Conservation (phyloP, 2,113 vertebrate species). For the Labeo rohita region DNA sequence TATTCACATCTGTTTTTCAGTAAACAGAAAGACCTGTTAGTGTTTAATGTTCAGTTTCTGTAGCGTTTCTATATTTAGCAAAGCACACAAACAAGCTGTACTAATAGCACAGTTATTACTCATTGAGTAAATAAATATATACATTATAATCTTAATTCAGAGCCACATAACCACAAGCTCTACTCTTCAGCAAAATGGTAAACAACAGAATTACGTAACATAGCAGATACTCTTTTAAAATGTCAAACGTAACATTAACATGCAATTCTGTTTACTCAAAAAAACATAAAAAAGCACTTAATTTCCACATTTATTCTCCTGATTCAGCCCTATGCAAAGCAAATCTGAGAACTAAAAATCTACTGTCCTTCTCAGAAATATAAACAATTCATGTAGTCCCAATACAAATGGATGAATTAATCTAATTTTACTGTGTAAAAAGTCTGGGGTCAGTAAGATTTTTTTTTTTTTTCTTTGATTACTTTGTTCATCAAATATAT, state of each 20-base stretch:
- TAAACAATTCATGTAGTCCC: background rate
- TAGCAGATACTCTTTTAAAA: background rate
- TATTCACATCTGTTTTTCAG: background rate
- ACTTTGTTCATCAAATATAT: background rate
- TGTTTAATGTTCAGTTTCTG: background rate
- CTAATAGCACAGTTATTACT: background rate
- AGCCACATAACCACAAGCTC: background rate
- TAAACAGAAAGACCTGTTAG: background rate
- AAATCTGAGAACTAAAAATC: background rate
- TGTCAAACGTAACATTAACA: background rate
- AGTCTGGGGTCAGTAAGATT: background rate
- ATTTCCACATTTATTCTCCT: background rate
- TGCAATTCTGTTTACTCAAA: background rate
- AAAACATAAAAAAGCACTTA: background rate
- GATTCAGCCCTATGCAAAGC: background rate
- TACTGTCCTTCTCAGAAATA: background rate
- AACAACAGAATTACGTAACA: background rate
- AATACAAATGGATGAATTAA: background rate
- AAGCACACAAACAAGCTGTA: background rate
- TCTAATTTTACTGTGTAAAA: background rate
- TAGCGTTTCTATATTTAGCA: background rate
- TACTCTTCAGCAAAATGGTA: background rate
- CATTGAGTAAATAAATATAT: background rate
- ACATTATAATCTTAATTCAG: no score
- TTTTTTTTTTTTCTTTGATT: background rate